Evolutionary conservation across 2,888 invertebrate species (phyloP).

Genomic region (Leptarthrus brevirostris): DNA sequence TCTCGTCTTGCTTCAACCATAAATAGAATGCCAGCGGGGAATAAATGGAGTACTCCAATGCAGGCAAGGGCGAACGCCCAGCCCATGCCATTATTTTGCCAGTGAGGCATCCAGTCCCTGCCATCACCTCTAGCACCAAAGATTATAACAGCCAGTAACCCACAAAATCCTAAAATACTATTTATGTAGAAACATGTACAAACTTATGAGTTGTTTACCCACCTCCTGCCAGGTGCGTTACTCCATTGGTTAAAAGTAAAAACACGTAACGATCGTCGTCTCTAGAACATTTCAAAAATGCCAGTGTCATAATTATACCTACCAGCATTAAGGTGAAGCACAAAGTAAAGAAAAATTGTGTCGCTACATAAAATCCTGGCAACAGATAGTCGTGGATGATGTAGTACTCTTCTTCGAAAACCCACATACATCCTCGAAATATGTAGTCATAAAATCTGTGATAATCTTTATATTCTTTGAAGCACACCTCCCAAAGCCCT

Average conservation of each 20-base stretch:
- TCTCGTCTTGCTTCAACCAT: constrained; percentile 85
- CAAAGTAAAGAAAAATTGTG: constrained; percentile 93
- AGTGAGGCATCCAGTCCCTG: constrained; percentile 95
- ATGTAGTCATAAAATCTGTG: constrained; percentile 85
- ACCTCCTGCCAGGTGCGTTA: constrained; percentile 78
- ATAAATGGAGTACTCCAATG: constrained; percentile 79
- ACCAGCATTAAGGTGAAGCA: constrained; percentile 84
- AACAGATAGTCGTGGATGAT: constrained; percentile 90
- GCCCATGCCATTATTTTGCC: constrained; percentile 94
- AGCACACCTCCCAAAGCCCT: constrained; percentile 97
- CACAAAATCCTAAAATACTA: constrained; percentile 74
- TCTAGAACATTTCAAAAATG: constrained; percentile 80
- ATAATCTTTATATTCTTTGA: constrained; percentile 87
- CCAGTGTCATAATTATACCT: constrained; percentile 78
- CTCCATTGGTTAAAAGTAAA: constrained; percentile 79
- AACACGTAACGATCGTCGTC: constrained; percentile 82
- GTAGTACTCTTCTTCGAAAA: constrained; percentile 96
- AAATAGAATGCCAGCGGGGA: constrained; percentile 83
- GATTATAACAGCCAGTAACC: constrained; percentile 84
- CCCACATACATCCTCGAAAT: constrained; percentile 95
- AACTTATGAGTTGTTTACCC: constrained; percentile 49
- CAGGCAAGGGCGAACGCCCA: constrained; percentile 93
- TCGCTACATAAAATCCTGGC: constrained; percentile 92
- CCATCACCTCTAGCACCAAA: constrained; percentile 93
- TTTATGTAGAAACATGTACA: background rate